Evolutionary conservation across 2,797 vertebrate species (phyloP), one percentile per base, ranked within the genome.

Genomic region (Paedocypris micromegethes): DNA sequence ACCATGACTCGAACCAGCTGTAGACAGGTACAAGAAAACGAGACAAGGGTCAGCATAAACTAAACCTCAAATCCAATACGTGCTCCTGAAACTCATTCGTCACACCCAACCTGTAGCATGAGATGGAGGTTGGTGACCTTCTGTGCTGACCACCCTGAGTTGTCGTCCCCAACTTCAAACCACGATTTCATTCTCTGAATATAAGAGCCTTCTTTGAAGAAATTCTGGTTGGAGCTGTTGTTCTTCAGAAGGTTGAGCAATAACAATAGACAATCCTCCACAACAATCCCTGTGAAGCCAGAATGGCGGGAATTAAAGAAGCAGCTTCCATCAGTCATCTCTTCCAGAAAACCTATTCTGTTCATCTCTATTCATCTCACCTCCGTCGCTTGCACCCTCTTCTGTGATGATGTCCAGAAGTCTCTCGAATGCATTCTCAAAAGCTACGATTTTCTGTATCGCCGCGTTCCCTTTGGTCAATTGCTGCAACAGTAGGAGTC

Each of bases 221-320:
- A 99, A 82, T 98, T 99, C 86, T 99, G 97, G 83, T 99, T 99
- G 81, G 97, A 99, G 85, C 95, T 99, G 80, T 99, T 99, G 79
- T 97, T 97, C 87, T 94, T 98, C 70, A 99, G 79, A 43, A 99
- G 80, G 82, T 97, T 98, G 64, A 96, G 91, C 46, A 98, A 82
- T 47, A 99, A 84, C 45, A 99, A 87, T 77, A 99, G 91, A 81
- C 97, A 99, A 75, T 99, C 97, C 87, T 99, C 97, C 40, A 99
- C 97, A 55, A 99, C 96, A 75, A 99, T 98, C 58, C 96, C 97
- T 98, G 80, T n/a, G 57, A 52, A 6, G 9, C 39, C 5, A 61
- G 42, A 5, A 61, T 23, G 4, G 6, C 37, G 7, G 1, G 23
- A 23, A 23, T 47, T 38, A 52, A 46, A 23, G 2, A 50, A 64